Base-by-base conservation (phyloP, 2,113 vertebrate species). In the Cnemophilus loriae region DNA sequence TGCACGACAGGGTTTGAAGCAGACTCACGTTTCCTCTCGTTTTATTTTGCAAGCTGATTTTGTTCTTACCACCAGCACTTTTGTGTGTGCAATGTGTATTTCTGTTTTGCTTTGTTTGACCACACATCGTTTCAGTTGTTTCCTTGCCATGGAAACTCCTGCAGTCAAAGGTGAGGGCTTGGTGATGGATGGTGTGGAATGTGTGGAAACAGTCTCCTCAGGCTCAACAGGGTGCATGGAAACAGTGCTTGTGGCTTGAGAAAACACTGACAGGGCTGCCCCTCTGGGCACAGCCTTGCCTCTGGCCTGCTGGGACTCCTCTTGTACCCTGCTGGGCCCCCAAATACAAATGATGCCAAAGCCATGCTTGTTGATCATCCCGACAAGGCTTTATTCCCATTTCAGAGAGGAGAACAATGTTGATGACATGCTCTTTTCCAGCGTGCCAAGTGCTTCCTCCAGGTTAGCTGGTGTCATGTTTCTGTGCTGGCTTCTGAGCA, bases 341-440 rank as follows among this genome's bases (percentile, higher is more conserved):
- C 42, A 70, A 42, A 57, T 5, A 4, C 30, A 78, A 56, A 89
- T 42, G 19, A 71, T 90, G 26, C 24, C 42, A 53, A 78, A 91
- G 26, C 4, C 61, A 16, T 0, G 0, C 39, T 39, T 32, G 28
- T 7, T 8, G 23, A 39, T 10, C 37, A 35, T 10, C 14, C 30
- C 19, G 7, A 33, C 11, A 19, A 23, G 27, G 16, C 24, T 86
- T 95, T 95, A 78, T 90, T 95, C 52, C 63, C 3, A 0, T 50
- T 77, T 47, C 27, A 39, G 59, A 44, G 41, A 26, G 13, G 21
- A 91, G 15, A 19, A 49, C 16, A 49, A 11, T 35, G 22, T 44
- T 44, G 41, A 41, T 13, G 13, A 32, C 39, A 3, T 0, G 0
- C 10, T 6, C 6, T n/a, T n/a, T 68, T 32, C 33, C 26, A 20